Evolutionary conservation across 2,797 vertebrate genomes (phyloP), one percentile per base, ranked within the genome.

Genomic region (Darevskia nairensis): DNA sequence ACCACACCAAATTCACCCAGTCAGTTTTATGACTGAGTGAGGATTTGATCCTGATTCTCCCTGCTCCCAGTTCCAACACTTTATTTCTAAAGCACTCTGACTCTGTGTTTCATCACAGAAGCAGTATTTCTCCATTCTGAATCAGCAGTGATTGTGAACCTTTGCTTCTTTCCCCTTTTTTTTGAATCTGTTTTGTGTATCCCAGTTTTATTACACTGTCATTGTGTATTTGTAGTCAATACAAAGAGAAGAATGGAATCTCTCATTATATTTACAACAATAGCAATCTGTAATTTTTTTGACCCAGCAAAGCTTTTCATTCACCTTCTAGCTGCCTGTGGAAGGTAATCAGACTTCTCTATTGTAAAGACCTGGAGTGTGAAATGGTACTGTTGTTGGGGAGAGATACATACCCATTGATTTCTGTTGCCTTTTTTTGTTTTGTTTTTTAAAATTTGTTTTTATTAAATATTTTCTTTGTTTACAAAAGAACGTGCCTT

Each of bases 291-390:
- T 61, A 86, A 81, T 93, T 94, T 90, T 86, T 86, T n/a, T 91
- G 77, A 91, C n/a, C 17, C 1, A 89, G 8, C 17, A 15, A 82
- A 8, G 7, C 6, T 92, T 86, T 55, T 84, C 80, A 50, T 81
- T 85, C 83, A 25, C 15, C 85, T 92, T 80, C 59, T 39, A 85
- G 68, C 0, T 55, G 5, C 81, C 61, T 19, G 0, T 0, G 74
- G 55, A 46, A 92, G 19, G 69, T 80, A 89, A 66, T 80, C 85
- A 93, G 91, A 91, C 17, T 88, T 89, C 77, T 41, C 19, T 88
- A 2, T 77, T 82, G 82, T 86, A 94, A 94, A 86, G 88, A 81
- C 78, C 75, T 82, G 69, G 19, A 85, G 3, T 78, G 66, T 90
- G 79, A 79, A 89, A 82, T 69, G 88, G 41, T 75, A 59, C 74